Evolutionary conservation across 2,797 vertebrate species (phyloP).

Genomic region (Platyrinchus mystaceus): DNA sequence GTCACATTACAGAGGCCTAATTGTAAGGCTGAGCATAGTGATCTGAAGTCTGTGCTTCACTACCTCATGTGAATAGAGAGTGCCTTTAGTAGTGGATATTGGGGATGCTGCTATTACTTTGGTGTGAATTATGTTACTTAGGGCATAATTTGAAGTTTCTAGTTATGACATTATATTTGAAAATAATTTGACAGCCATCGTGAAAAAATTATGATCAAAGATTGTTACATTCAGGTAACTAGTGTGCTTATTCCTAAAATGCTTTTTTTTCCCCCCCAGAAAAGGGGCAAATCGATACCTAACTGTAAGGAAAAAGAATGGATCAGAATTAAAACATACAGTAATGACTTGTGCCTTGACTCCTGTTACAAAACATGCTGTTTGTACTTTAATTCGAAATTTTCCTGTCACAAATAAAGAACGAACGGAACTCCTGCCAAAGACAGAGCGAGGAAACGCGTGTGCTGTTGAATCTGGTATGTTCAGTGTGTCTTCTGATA

Average conservation of each 20-base stretch:
- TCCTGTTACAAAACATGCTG: slow-evolving; percentile 75
- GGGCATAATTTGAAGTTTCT: background rate
- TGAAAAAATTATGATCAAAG: background rate
- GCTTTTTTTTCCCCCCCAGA: slow-evolving; percentile 65
- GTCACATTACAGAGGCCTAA: background rate
- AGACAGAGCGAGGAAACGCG: slow-evolving; percentile 73
- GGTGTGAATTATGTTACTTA: background rate
- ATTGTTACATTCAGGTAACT: background rate
- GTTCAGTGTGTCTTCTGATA: slow-evolving; percentile 39
- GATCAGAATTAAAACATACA: slow-evolving; percentile 74
- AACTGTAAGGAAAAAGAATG: slow-evolving; percentile 88
- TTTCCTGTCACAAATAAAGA: slow-evolving; percentile 91
- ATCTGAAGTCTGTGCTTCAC: accelerated
- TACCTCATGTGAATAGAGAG: accelerated
- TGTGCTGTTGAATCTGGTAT: slow-evolving; percentile 77
- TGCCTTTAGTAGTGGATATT: background rate
- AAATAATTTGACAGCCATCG: background rate
- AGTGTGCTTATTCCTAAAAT: background rate
- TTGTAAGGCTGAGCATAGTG: no score
- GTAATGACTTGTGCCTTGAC: slow-evolving; percentile 82
- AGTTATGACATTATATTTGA: background rate
- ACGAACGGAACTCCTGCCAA: slow-evolving; percentile 81
- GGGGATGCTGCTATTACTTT: background rate
- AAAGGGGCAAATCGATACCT: slow-evolving; percentile 86
- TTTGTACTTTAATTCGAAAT: slow-evolving; percentile 82